phyloP scores from a whole-genome alignment of 2,797 vertebrate species.

The Odontamblyopus rebecca region DNA sequence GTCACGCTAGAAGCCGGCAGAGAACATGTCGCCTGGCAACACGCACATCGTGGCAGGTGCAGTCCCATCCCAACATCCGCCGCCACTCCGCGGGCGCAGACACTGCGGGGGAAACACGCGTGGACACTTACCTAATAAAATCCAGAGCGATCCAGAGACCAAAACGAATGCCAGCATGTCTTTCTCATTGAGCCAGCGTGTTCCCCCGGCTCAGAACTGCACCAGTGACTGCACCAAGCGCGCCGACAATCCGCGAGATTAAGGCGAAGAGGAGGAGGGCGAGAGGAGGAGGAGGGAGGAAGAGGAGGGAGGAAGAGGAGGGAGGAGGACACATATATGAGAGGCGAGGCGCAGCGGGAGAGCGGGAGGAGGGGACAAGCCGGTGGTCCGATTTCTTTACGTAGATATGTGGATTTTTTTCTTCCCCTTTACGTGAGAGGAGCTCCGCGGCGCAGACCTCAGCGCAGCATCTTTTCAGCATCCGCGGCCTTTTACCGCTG shows the following conservation, averaged over 20 bases:
- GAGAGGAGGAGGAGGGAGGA: too few species aligned
- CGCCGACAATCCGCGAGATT: conserved; percentile 74
- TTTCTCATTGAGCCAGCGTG: conserved; percentile 75
- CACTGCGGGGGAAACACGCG: background rate
- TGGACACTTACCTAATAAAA: conserved; percentile 79
- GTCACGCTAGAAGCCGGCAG: conserved; percentile 7
- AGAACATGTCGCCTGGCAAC: conserved; percentile 10
- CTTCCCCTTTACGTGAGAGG: background rate
- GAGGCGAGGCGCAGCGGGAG: conserved; percentile 45
- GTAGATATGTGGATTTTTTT: background rate
- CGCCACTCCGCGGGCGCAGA: background rate
- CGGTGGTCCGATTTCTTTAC: conserved; percentile 39
- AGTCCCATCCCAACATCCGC: background rate
- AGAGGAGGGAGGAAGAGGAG: conserved; percentile 3
- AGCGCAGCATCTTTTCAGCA: conserved; percentile 30
- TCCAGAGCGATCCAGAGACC: conserved; percentile 82
- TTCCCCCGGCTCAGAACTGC: conserved; percentile 66
- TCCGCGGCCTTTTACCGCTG: too few species aligned
- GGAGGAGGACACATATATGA: conserved; percentile 31
- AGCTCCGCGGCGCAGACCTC: background rate
- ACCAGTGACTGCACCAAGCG: conserved; percentile 75
- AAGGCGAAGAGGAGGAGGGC: conserved; percentile 30
- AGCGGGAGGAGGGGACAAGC: conserved; percentile 21
- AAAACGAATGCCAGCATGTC: conserved; percentile 83
- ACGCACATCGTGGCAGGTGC: conserved; percentile 4